phyloP scores from a whole-genome alignment of 2,113 vertebrate genomes.

The Alexandromys fortis region DNA sequence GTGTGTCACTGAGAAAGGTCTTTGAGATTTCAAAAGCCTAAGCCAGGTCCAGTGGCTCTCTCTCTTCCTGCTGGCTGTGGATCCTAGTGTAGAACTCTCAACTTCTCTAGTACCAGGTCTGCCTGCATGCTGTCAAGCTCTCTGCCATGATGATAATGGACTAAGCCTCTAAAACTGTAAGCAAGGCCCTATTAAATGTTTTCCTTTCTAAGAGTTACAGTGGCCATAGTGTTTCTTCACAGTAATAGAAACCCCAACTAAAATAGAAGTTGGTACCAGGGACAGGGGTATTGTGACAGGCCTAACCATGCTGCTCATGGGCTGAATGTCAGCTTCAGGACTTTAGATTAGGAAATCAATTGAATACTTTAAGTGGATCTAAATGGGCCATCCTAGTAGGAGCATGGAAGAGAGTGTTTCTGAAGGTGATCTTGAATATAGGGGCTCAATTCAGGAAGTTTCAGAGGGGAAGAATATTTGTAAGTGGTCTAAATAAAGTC shows the following conservation, averaged over 20 bases:
- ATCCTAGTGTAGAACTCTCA: background rate
- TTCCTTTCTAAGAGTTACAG: background rate
- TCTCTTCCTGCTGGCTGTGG: background rate
- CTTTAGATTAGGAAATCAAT: too few species aligned
- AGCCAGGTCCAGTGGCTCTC: background rate
- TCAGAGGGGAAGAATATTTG: too few species aligned
- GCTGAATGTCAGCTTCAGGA: too few species aligned
- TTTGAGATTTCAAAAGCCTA: background rate
- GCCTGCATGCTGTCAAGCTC: background rate
- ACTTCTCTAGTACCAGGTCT: background rate
- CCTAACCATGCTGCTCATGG: too few species aligned
- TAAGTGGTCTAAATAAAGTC: too few species aligned
- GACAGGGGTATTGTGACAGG: too few species aligned
- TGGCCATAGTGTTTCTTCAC: background rate
- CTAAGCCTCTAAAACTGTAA: background rate
- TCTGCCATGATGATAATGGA: background rate
- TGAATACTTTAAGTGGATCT: too few species aligned
- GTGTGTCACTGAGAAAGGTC: background rate
- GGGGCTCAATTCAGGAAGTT: too few species aligned
- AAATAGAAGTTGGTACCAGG: too few species aligned
- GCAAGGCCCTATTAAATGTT: background rate
- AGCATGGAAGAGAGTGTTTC: too few species aligned
- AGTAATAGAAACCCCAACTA: background rate
- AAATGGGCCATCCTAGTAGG: too few species aligned
- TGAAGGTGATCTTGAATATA: too few species aligned